A percentile compares a stretch with the other conserved stretches of the same genome.
phyloP scores from a whole-genome alignment of 2,113 vertebrate genomes.

The Antigone vipio region DNA sequence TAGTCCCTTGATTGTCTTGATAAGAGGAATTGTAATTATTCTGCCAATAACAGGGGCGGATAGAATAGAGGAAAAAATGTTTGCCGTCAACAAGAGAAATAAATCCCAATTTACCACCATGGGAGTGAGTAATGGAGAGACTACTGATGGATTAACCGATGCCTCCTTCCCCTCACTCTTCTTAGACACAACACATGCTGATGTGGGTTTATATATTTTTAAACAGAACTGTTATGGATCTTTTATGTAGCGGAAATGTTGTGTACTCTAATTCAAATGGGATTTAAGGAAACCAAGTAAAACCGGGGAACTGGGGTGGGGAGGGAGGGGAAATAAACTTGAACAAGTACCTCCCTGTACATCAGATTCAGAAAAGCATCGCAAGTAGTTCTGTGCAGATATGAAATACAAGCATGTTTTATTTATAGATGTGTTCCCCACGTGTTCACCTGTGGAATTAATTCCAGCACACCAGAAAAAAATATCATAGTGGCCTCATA shows the following conservation, averaged over 20 bases:
- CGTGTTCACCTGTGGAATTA: neutral
- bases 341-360: neutral
- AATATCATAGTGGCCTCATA: neutral
- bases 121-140: neutral
- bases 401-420: neutral
- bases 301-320: neutral
- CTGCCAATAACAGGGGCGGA: neutral
- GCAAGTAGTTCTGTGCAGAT: neutral
- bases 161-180: neutral
- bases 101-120: conserved; percentile 6
- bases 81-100: neutral
- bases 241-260: neutral
- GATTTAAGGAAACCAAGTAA: neutral
- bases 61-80: neutral
- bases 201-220: neutral
- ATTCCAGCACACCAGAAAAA: neutral
- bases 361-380: neutral
- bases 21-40: conserved; percentile 28
- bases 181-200: neutral
- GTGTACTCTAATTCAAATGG: neutral
- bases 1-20: conserved; percentile 19
- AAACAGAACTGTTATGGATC: neutral
- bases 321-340: neutral
- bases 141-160: neutral
- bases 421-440: neutral